Base-by-base conservation (phyloP, 2,113 vertebrate genomes). In the Picathartes gymnocephalus region DNA sequence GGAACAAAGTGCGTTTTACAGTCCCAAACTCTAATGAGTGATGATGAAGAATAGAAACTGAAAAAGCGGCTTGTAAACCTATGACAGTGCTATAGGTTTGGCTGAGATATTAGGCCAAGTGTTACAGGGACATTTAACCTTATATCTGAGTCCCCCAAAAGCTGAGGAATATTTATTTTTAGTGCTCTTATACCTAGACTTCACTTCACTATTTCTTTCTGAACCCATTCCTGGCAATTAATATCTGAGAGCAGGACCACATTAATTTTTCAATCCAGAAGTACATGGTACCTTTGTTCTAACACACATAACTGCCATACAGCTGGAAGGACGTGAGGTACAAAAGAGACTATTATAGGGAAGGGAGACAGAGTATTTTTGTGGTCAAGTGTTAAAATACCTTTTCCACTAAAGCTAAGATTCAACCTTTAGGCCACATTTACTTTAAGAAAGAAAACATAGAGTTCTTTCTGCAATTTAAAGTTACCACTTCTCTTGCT, bases 251-350 rank as follows among this genome's bases (percentile, higher is more conserved):
- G 47, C 47, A 22, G 19, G 35, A 74, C 28, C 25, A 40, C 47
- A 77, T 96, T 90, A 93, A 88, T 86, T 97, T 77, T 96, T 90
- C 65, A 79, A 1, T 84, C 47, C 65, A 84, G 76, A 93, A 84
- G 72, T 88, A 76, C 1, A 5, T 40, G 54, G 11, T 54, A 69
- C 19, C 73, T 86, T 79, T 95, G 33, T 86, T 91, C 56, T 79
- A 65, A 74, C 81, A 56, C 37, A 33, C 24, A 10, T 74, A 79
- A 83, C 39, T 82, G 87, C 30, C 21, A 24, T 61, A 69, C 31
- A 88, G 33, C 45, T 95, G 72, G 48, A 83, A 90, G 50, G 81
- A 76, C 61, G 37, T 3, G 19, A 77, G n/a, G 23, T 30, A 47
- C n/a, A 80, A 11, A 69, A 23, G 47, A 62, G 10, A 50, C 28